Conservation (phyloP, 2,888 invertebrate species). For the Autographa pulchrina region DNA sequence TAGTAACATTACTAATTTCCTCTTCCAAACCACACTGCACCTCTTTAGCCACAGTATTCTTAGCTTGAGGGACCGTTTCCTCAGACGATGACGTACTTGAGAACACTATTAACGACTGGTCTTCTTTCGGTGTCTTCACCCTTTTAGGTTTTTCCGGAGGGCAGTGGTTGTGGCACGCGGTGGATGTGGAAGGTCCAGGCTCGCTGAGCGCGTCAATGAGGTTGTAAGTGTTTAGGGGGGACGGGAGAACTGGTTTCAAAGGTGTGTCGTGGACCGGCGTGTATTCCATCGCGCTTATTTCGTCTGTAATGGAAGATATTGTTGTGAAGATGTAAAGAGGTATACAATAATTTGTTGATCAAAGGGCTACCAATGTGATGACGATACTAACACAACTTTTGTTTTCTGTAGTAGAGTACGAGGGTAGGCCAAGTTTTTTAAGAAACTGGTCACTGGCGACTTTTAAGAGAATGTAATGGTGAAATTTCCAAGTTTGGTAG, state of each 20-base stretch:
- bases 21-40: conserved; percentile 65
- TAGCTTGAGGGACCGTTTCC: conserved; percentile 71
- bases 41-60: conserved; percentile 61
- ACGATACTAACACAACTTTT: no score
- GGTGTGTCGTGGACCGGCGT: conserved; percentile 76
- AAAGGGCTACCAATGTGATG: no score
- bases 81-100: conserved; percentile 78
- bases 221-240: conserved; percentile 60
- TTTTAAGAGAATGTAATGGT: no score
- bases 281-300: conserved; percentile 60
- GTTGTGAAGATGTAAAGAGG: no score
- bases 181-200: conserved; percentile 74
- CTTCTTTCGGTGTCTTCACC: conserved; percentile 66
- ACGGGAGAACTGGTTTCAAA: conserved; percentile 45
- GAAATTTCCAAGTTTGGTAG: no score
- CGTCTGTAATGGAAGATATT: conserved; percentile 63
- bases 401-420: no score
- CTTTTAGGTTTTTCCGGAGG: conserved; percentile 66
- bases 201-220: conserved; percentile 79
- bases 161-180: conserved; percentile 69
- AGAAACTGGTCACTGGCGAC: no score
- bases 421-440: no score
- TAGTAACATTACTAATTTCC: conserved; percentile 56
- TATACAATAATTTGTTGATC: no score
- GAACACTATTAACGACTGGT: conserved; percentile 76